Evolutionary conservation across 2,797 vertebrate species (phyloP).

Genomic region (Botia almorhae): DNA sequence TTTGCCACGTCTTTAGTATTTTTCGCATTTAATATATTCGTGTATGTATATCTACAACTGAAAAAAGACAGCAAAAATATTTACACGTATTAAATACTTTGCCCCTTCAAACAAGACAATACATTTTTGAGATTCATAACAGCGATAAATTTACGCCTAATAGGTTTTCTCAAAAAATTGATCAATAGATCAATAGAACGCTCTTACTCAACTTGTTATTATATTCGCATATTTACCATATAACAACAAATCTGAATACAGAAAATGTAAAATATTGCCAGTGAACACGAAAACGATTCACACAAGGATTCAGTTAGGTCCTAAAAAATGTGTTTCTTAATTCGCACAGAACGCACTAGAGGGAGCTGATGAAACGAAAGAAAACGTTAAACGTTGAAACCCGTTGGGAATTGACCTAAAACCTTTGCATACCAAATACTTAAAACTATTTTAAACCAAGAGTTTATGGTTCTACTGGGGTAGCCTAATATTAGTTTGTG

Average conservation of each 20-base stretch:
- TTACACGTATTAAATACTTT: too few relatives aligned
- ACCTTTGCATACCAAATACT: neutral
- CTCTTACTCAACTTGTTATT: neutral
- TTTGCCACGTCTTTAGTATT: too few relatives aligned
- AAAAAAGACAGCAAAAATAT: too few relatives aligned
- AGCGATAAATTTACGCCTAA: neutral
- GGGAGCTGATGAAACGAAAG: conserved; percentile 45
- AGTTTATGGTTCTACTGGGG: too few relatives aligned
- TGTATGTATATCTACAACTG: too few relatives aligned
- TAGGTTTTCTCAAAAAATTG: neutral
- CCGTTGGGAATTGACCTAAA: too few relatives aligned
- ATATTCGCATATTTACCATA: neutral
- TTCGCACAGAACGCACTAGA: conserved; percentile 43
- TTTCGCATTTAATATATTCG: too few relatives aligned
- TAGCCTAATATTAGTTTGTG: too few relatives aligned
- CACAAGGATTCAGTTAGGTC: neutral
- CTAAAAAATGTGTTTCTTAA: neutral
- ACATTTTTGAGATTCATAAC: neutral
- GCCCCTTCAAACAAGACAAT: too few relatives aligned
- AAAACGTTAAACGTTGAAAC: neutral
- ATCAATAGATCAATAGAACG: too few relatives aligned
- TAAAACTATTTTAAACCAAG: neutral
- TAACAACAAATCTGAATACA: neutral
- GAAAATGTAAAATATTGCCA: neutral
- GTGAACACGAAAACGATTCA: neutral